Conservation (phyloP, 2,113 vertebrate species). For the Trinectes maculatus region DNA sequence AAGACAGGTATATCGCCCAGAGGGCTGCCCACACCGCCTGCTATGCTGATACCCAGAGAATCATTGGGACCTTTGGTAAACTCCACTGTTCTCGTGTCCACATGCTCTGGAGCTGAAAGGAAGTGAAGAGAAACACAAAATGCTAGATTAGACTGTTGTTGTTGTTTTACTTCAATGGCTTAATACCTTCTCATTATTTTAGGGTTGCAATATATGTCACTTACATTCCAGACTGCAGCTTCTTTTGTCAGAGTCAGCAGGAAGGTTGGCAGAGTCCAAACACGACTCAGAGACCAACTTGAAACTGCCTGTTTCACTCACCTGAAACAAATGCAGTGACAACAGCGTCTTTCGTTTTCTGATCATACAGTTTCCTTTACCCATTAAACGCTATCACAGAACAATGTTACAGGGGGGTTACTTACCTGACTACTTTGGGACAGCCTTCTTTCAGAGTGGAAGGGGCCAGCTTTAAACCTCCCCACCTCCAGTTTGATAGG, state of each 20-base stretch:
- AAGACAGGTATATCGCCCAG: constrained; percentile 97
- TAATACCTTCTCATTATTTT: not conserved
- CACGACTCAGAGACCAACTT: constrained; percentile 80
- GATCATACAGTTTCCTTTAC: no score
- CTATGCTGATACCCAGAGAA: constrained; percentile 94
- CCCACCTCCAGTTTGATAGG: constrained; percentile 91
- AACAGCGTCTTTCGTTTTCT: not conserved
- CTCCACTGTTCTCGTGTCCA: constrained; percentile 90
- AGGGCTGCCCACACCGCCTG: constrained; percentile 95
- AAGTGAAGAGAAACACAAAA: constrained; percentile 4
- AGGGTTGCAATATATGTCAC: constrained; percentile 1
- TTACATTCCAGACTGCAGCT: constrained; percentile 84
- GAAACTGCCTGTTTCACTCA: constrained; percentile 83
- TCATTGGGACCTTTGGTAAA: constrained; percentile 91
- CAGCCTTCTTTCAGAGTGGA: constrained; percentile 91
- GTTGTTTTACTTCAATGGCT: not conserved
- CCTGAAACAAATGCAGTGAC: constrained; percentile 73
- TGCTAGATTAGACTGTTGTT: not conserved
- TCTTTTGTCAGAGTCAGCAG: constrained; percentile 77
- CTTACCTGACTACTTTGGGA: constrained; percentile 93
- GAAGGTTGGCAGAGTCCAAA: constrained; percentile 72
- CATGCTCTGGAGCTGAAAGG: constrained; percentile 81
- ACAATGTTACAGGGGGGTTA: not conserved
- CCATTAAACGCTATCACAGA: no score
- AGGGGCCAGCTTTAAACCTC: constrained; percentile 91